These are phyloP conservation scores for Cyanoramphus novaezelandiae DNA, from an alignment of 2,113 vertebrate species.

Conservation along the genomic window DNA sequence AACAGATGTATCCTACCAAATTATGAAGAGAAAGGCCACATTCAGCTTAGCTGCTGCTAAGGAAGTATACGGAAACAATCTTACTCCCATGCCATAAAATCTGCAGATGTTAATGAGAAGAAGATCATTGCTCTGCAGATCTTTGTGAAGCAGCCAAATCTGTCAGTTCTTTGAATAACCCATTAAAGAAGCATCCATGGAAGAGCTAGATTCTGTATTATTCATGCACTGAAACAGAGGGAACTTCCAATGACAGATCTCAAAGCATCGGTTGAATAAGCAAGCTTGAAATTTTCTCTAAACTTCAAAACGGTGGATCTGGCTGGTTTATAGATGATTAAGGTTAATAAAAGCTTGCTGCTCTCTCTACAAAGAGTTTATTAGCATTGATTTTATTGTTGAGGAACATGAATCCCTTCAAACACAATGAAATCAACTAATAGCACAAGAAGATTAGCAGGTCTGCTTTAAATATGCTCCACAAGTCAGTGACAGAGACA, in stretches of 20 bases:
- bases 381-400: not conserved
- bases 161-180: not conserved
- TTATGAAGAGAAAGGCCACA: not conserved
- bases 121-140: not conserved
- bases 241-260: not conserved
- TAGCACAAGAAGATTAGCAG: not conserved
- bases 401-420: not conserved
- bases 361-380: not conserved
- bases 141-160: not conserved
- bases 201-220: not conserved
- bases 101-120: not conserved
- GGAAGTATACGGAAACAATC: not conserved
- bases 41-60: not conserved
- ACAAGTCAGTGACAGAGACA: not conserved
- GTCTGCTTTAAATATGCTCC: not conserved
- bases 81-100: not conserved
- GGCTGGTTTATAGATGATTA: not conserved
- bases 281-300: not conserved
- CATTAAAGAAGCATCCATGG: not conserved
- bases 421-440: rapidly evolving
- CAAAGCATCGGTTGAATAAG: not conserved
- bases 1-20: not conserved
- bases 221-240: rapidly evolving
- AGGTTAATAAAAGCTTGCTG: not conserved
- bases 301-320: not conserved